Evolutionary conservation across 2,797 vertebrate species (phyloP), one percentile per base, ranked within the genome.

Genomic region (Fratercula arctica): DNA sequence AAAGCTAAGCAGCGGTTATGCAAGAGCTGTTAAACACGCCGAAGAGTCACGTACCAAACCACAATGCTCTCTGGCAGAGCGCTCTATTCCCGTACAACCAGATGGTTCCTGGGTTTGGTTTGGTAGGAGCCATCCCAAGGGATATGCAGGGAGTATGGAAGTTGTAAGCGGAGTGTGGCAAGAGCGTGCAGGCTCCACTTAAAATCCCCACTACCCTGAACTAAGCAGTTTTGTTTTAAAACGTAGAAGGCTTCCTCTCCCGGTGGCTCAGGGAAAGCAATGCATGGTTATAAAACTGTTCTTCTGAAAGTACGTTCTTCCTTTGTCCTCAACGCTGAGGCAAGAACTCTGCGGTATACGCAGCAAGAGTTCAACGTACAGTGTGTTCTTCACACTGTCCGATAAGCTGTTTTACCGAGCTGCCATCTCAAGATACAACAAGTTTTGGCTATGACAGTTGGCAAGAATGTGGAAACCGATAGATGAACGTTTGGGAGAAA

Each of bases 81-180:
- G 0, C 13, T 11, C 3, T 2, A 35, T 3, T 35, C 89, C 46
- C 2, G 0, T 10, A 51, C 61, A 53, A 1, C 85, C 64, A 46
- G 41, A 7, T 1, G 0, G 1, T 16, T 17, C 8, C 13, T 0
- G 25, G 37, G 1, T 4, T 21, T 31, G 6, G 24, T 53, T 7
- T 29, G 68, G 54, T 31, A 63, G 7, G 3, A 69, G 29, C n/a
- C 24, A 64, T 7, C n/a, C 46, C 61, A 16, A 76, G 21, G 66
- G 43, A 20, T 9, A 0, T 24, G 25, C 37, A 66, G 13, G 0
- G 23, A 66, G 23, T 2, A 10, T 2, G 7, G 4, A 26, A 46
- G 37, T 1, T 46, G 4, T 1, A 37, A 67, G 23, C 1, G 10
- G 45, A 83, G 69, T 0, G 0, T 3, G 29, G 60, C 48, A 69